phyloP scores from a whole-genome alignment of 2,888 invertebrate genomes.

The Lasioglossum pauxillum region DNA sequence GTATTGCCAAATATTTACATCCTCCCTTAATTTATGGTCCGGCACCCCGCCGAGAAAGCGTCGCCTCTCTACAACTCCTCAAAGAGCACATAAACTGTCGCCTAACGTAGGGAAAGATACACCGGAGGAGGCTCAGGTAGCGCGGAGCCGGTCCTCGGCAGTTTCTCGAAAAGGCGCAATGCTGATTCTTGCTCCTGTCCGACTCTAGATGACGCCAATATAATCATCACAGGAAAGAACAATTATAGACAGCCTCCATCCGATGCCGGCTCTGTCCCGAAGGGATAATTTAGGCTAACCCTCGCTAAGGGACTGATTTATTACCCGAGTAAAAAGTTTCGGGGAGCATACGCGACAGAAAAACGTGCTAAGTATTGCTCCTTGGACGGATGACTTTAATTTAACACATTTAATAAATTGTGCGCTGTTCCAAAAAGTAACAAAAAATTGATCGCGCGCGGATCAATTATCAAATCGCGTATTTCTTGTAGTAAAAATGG shows the following conservation, averaged over 20 bases:
- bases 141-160: neutral
- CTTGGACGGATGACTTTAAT: neutral
- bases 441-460: no score
- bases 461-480: no score
- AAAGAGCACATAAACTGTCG: constrained; percentile 17
- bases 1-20: constrained; percentile 74
- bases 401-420: neutral
- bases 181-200: neutral
- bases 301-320: neutral
- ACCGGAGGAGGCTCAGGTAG: neutral
- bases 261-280: neutral
- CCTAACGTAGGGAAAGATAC: neutral
- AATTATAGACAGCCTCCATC: neutral
- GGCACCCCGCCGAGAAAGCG: constrained; percentile 22
- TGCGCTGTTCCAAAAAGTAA: no score
- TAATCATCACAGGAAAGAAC: neutral
- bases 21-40: constrained; percentile 55
- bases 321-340: neutral
- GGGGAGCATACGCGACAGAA: neutral
- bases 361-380: neutral
- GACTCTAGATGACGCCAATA: constrained; percentile 14
- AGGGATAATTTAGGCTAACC: neutral
- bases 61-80: constrained; percentile 20
- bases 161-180: constrained; percentile 6
- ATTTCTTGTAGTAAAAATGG: no score